Evolutionary conservation across 2,888 invertebrate species (phyloP), one percentile per base, ranked within the genome.

Genomic region (Aleiodes testaceus): DNA sequence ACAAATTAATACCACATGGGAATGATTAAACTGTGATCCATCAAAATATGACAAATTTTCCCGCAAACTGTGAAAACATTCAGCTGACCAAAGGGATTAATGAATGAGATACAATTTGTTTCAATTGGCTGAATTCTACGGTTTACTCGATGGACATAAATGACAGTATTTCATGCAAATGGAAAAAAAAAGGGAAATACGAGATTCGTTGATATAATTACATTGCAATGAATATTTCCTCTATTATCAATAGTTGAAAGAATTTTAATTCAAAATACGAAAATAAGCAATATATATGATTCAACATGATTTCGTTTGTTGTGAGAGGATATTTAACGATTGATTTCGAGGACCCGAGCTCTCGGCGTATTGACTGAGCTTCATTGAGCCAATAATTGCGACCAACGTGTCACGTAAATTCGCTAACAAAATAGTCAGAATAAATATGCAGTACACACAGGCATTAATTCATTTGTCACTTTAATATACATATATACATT

Each of bases 61-160:
- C 16, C 5, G 3, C 59, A 30, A 59, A 59, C 59, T 36, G 11
- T 16, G 36, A 42, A 30, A 55, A 55, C 55, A 42, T 59, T 59
- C 1, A 30, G 9, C 59, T 14, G 18, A 42, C 14, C 59, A 16
- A 42, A 36, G 12, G 14, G 36, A 59, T 59, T 59, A 59, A 59
- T 59, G 18, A 42, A 59, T 42, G 59, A 42, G 36, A 59, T 18
- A 59, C 26, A 63, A 63, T 63, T 63, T 9, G 44, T 63, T 63
- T 22, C 63, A 63, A 44, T 36, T 59, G 59, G 59, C 30, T 59
- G 59, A 59, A 14, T 59, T 42, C 12, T 42, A 36, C 11, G 16
- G 42, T 9, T 18, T 11, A 16, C 16, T 59, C 36, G 36, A 18
- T 18, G 5, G 16, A 36, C 5, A 12, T 42, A 42, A 20, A 16